Conservation (phyloP, 2,797 vertebrate species). For the Hozukius guyotensis region DNA sequence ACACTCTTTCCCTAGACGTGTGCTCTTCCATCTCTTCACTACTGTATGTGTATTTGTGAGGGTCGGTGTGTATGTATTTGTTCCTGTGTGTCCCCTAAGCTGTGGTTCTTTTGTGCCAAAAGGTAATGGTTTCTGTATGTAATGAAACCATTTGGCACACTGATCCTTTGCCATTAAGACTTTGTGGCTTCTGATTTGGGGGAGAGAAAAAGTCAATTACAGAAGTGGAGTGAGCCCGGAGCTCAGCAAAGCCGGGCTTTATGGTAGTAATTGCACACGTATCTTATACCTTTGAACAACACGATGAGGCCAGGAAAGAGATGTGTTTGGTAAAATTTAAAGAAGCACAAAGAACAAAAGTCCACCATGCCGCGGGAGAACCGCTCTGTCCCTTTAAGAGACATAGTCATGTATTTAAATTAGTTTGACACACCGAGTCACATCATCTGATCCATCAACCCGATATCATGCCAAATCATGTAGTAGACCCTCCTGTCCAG, state of each 20-base stretch:
- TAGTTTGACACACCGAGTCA: constrained; percentile 25
- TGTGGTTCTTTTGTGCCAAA: constrained; percentile 9
- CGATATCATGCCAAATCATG: no score
- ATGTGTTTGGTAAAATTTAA: constrained; percentile 59
- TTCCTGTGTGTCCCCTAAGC: constrained; percentile 14
- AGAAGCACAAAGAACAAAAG: constrained; percentile 18
- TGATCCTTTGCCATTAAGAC: constrained; percentile 73
- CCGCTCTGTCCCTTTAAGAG: constrained; percentile 18
- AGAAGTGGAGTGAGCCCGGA: constrained; percentile 59
- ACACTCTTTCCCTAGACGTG: no score
- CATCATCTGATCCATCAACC: not conserved
- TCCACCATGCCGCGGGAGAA: not conserved
- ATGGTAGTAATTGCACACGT: constrained; percentile 57
- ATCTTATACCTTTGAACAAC: constrained; percentile 65
- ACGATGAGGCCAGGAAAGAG: constrained; percentile 57
- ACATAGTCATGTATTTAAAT: constrained; percentile 20
- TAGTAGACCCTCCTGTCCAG: no score
- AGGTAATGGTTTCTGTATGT: constrained; percentile 57
- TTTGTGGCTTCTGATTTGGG: constrained; percentile 68
- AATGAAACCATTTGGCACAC: constrained; percentile 73
- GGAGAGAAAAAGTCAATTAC: constrained; percentile 75
- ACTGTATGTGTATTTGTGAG: no score
- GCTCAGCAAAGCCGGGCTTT: constrained; percentile 69
- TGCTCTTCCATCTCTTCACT: no score
- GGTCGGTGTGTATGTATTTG: constrained; percentile 22